Evolutionary conservation across 2,113 vertebrate species (phyloP), one percentile per base, ranked within the genome.

Genomic region (Apus apus): DNA sequence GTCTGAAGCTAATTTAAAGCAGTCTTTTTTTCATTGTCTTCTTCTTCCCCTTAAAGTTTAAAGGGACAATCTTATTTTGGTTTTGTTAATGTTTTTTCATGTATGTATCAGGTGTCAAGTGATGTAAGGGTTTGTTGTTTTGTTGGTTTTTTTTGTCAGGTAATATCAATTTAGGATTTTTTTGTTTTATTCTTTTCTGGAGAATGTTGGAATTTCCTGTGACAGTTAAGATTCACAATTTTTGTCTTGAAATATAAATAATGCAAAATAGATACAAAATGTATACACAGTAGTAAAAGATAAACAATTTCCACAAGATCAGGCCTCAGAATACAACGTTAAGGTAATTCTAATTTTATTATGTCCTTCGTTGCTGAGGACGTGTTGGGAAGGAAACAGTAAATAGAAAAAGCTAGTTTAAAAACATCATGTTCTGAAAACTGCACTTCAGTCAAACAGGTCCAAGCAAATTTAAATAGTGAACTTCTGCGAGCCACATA

Each of bases 41-140:
- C 16, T 57, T 50, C 51, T 94, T 82, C 60, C 60, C 87, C 48
- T 74, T 86, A 38, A 76, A 94, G 78, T 93, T 78, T 94, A 95
- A 96, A 94, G 86, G 94, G 91, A 95, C 96, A 96, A 78, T 96
- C 76, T 92, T 96, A 43, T 15, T 79, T 93, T 96, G 46, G 29
- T 96, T 95, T 92, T 16, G 4, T 76, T 96, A 30, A 8, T 67
- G 36, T 86, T 85, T 96, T 94, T 91, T 76, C 57, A 51, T 85
- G 84, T 95, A 72, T 91, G 89, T 93, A 72, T 90, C 50, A 62
- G 50, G 66, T 72, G 26, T 96, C 83, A 95, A 82, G 91, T 92
- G 62, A 85, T 85, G 32, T 58, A 83, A 90, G 50, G 51, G 53
- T n/a, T 9, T 5, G 79, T 78, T 70, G 76, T 87, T 89, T 76